Evolutionary conservation across 2,113 vertebrate genomes (phyloP).

Genomic region (Promerops cafer): DNA sequence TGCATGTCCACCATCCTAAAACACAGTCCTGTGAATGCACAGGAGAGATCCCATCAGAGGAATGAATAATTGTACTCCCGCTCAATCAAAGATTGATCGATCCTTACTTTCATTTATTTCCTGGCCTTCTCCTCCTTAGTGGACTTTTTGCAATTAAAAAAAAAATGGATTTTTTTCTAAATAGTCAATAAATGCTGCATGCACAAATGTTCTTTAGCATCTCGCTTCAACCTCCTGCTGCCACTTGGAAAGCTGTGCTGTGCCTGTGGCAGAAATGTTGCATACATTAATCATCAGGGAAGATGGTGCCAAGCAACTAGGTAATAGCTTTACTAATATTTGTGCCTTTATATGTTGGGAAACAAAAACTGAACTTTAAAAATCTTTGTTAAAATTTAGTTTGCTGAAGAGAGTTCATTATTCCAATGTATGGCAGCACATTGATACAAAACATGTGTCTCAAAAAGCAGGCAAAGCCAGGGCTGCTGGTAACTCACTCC

Average conservation of each 20-base stretch:
- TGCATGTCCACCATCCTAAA: background rate
- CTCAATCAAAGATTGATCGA: background rate
- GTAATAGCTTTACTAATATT: background rate
- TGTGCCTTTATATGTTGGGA: background rate
- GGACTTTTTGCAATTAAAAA: background rate
- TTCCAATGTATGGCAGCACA: background rate
- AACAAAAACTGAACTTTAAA: background rate
- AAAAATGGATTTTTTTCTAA: background rate
- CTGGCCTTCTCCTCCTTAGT: background rate
- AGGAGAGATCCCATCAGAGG: background rate
- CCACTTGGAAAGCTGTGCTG: background rate
- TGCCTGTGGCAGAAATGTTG: background rate
- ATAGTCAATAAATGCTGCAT: background rate
- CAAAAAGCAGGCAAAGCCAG: background rate
- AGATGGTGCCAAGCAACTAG: background rate
- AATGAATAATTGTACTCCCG: background rate
- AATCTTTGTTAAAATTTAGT: background rate
- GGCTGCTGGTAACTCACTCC: background rate
- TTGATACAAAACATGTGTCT: fast-evolving
- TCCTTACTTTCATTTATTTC: background rate
- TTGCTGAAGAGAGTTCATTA: background rate
- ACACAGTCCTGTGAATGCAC: background rate
- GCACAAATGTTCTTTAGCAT: background rate
- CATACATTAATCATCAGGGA: background rate
- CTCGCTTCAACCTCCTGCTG: background rate